Evolutionary conservation across 2,888 invertebrate genomes (phyloP).

Genomic region (Malthinus flaveolus): DNA sequence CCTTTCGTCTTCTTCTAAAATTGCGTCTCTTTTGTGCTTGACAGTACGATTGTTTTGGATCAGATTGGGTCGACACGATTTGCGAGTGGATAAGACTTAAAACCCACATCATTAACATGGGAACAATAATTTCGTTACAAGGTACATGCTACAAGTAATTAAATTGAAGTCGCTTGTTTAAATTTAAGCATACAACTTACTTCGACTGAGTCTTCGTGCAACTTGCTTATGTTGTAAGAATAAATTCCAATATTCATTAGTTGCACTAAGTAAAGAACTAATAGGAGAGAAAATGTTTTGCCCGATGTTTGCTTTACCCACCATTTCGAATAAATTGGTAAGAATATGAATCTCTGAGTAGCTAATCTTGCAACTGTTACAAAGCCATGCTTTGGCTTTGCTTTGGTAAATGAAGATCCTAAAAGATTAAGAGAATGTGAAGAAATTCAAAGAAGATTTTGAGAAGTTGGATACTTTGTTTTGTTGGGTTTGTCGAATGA

Average conservation of each 20-base stretch:
- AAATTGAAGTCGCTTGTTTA: background rate
- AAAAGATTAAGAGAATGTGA: slow-evolving; percentile 27
- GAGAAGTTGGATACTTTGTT: background rate
- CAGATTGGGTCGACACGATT: slow-evolving; percentile 63
- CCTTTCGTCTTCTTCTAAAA: slow-evolving; percentile 18
- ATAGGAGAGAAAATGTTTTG: slow-evolving; percentile 72
- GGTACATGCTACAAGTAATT: slow-evolving; percentile 58
- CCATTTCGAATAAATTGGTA: slow-evolving; percentile 87
- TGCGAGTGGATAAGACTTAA: slow-evolving; percentile 80
- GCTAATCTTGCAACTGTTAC: slow-evolving; percentile 84
- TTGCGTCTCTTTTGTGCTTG: slow-evolving; percentile 13
- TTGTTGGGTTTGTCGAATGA: background rate
- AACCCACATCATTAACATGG: slow-evolving; percentile 71
- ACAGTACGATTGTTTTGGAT: slow-evolving; percentile 13
- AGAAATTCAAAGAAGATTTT: background rate
- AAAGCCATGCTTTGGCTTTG: slow-evolving; percentile 91
- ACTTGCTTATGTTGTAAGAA: slow-evolving; percentile 47
- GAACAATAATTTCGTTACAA: slow-evolving; percentile 71
- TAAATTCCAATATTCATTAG: slow-evolving; percentile 54
- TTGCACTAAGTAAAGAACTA: slow-evolving; percentile 69
- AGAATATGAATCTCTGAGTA: slow-evolving; percentile 75
- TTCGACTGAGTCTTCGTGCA: slow-evolving; percentile 36
- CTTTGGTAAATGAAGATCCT: slow-evolving; percentile 96
- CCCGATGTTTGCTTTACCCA: slow-evolving; percentile 88
- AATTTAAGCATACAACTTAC: slow-evolving; percentile 39